Conservation (phyloP, 2,888 invertebrate species). For the Thysanoteuthis rhombus region DNA sequence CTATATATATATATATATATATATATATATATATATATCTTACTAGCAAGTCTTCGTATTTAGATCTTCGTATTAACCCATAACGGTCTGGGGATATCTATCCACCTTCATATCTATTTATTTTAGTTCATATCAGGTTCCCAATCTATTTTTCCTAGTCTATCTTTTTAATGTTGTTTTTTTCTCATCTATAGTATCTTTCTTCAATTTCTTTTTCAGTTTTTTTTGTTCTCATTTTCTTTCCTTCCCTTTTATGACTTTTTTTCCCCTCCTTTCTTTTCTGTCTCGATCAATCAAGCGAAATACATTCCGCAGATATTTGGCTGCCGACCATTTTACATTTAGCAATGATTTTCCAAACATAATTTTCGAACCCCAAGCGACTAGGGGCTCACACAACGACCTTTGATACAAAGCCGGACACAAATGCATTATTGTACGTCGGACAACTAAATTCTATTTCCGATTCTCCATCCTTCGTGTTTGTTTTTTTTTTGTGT, state of each 20-base stretch:
- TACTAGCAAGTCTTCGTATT: no score
- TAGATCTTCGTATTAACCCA: no score
- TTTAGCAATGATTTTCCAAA: not conserved
- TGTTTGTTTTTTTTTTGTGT: not conserved
- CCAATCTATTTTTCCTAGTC: no score
- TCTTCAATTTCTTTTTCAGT: no score
- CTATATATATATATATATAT: no score
- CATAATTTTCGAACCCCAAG: not conserved
- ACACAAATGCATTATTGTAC: not conserved
- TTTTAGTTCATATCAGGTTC: no score
- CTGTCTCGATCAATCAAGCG: not conserved
- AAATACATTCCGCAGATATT: not conserved
- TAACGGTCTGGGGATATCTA: no score
- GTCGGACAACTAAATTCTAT: constrained; percentile 12
- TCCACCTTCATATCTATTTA: no score
- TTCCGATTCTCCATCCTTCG: not conserved
- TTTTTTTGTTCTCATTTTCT: no score
- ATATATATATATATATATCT: no score
- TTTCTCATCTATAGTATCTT: no score
- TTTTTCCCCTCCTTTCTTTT: not conserved
- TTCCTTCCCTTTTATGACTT: not conserved
- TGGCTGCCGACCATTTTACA: not conserved
- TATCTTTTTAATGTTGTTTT: no score
- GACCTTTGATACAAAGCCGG: constrained; percentile 12
- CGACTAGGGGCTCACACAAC: not conserved